phyloP scores from a whole-genome alignment of 2,888 invertebrate species.

The Campopleginae sp. region DNA sequence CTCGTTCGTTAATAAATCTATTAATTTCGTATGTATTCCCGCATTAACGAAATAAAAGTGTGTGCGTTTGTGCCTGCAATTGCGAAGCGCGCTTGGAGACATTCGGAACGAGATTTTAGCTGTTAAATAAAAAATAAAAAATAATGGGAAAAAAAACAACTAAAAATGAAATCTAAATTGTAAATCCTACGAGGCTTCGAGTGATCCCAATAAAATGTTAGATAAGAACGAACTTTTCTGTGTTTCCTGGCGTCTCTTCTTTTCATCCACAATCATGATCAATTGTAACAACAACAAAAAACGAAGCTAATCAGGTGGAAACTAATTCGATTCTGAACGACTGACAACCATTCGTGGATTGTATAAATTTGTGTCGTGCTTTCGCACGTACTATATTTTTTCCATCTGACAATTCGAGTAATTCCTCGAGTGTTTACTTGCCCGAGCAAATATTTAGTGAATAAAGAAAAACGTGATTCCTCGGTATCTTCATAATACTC shows the following conservation, averaged over 20 bases:
- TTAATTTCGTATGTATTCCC: constrained; percentile 15
- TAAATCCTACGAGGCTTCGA: constrained; percentile 60
- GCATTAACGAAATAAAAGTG: not conserved
- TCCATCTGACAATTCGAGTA: not conserved
- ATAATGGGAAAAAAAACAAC: too few species aligned
- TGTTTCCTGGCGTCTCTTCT: not conserved
- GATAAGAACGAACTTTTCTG: constrained; percentile 39
- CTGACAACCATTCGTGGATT: not conserved
- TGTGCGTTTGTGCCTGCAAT: constrained; percentile 7
- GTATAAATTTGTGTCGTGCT: not conserved
- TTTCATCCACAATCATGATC: not conserved
- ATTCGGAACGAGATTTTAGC: constrained; percentile 46
- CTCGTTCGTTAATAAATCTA: constrained; percentile 27
- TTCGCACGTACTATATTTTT: not conserved
- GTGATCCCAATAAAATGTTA: constrained; percentile 66
- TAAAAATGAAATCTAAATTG: constrained; percentile 34
- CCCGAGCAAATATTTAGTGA: constrained; percentile 25
- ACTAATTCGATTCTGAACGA: not conserved
- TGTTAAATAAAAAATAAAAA: constrained; percentile 34
- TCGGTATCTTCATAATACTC: not conserved
- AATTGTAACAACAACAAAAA: not conserved
- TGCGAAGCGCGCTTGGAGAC: constrained; percentile 1
- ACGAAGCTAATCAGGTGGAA: not conserved
- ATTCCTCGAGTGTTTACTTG: not conserved
- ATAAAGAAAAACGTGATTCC: not conserved